phyloP scores from a whole-genome alignment of 2,797 vertebrate species.

The Sebastes hubbsi region DNA sequence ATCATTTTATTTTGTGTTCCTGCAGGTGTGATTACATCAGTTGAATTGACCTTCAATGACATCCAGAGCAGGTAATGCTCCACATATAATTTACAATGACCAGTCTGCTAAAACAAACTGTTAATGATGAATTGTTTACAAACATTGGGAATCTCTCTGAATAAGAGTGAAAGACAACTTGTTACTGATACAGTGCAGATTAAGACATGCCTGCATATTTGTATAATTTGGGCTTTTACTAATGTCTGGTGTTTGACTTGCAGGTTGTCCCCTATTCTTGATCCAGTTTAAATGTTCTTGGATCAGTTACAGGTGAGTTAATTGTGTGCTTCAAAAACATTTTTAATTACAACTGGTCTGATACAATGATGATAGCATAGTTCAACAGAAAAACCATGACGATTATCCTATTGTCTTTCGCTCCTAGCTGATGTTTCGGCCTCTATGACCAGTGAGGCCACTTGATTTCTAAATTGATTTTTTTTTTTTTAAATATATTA shows the following conservation, averaged over 20 bases:
- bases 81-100: accelerated
- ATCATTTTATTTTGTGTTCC: not conserved
- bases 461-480: not conserved
- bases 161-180: slow-evolving; percentile 84
- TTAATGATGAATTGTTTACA: slow-evolving; percentile 86
- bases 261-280: slow-evolving; percentile 12
- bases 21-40: not conserved
- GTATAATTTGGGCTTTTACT: accelerated
- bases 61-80: slow-evolving; percentile 13
- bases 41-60: accelerated
- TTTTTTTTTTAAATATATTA: not conserved
- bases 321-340: accelerated
- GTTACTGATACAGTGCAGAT: slow-evolving; percentile 85
- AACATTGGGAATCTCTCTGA: slow-evolving; percentile 99
- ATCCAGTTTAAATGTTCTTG: accelerated
- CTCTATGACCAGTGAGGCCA: accelerated
- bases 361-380: slow-evolving; percentile 82
- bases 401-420: slow-evolving; percentile 75
- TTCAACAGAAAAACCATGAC: slow-evolving; percentile 76
- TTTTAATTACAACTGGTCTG: not conserved
- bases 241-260: not conserved
- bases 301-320: slow-evolving; percentile 1
- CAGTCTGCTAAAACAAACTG: slow-evolving; percentile 54
- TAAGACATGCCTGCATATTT: accelerated
- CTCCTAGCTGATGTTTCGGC: slow-evolving; percentile 77